A percentile compares a stretch with the other conserved stretches of the same genome.
These are phyloP conservation scores for Misgurnus mizolepis DNA, from an alignment of 2,113 vertebrate genomes.

Conservation along the genomic window DNA sequence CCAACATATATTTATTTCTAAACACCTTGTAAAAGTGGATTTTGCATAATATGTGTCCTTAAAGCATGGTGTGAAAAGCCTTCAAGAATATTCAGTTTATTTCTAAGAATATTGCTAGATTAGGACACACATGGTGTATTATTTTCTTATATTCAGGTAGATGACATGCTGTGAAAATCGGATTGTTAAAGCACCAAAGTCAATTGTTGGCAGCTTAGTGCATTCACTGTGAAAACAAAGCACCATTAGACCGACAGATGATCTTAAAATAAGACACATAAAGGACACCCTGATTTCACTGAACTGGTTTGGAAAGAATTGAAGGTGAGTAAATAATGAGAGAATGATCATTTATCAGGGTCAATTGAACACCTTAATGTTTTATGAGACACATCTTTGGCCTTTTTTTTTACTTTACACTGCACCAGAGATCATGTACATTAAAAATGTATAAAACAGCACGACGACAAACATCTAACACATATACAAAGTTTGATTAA, in stretches of 20 bases:
- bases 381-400: too few species aligned
- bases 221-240: neutral
- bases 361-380: neutral
- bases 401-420: neutral
- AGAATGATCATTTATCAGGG: neutral
- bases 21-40: too few species aligned
- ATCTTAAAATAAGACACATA: neutral
- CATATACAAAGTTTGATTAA: neutral
- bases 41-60: too few species aligned
- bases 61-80: too few species aligned
- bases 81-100: too few species aligned
- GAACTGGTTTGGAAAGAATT: neutral
- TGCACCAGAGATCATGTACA: slow-evolving; percentile 4
- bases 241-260: slow-evolving; percentile 4
- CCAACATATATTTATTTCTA: too few species aligned
- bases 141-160: neutral
- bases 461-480: neutral
- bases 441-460: slow-evolving; percentile 7
- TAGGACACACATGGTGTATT: neutral
- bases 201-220: neutral
- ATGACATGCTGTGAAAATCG: neutral
- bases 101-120: too few species aligned
- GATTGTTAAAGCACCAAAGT: neutral
- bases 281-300: neutral
- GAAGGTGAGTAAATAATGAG: neutral